A percentile compares a stretch with the other conserved stretches of the same genome.
Evolutionary conservation across 2,113 vertebrate genomes (phyloP).

Genomic region (Xyrauchen texanus): DNA sequence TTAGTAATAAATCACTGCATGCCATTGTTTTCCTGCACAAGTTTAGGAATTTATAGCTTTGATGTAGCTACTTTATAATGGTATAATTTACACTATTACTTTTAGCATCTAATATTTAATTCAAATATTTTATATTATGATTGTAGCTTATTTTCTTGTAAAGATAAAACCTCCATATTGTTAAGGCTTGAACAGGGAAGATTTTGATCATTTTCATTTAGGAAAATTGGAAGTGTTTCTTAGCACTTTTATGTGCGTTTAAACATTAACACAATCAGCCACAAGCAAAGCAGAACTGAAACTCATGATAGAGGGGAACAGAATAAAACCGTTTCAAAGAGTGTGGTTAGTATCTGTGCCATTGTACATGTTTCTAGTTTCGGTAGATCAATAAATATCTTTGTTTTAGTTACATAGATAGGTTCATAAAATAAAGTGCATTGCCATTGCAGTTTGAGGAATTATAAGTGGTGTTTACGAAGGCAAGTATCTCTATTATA

Average conservation of each 20-base stretch:
- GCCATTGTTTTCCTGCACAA: too few species aligned
- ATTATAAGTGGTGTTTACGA: too few species aligned
- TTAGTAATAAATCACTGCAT: too few species aligned
- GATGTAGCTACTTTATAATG: too few species aligned
- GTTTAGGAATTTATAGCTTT: too few species aligned
- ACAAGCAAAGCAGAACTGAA: conserved; percentile 42
- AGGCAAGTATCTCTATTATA: too few species aligned
- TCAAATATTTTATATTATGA: too few species aligned
- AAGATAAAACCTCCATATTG: too few species aligned
- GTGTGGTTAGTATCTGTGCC: not conserved
- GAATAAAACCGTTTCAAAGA: not conserved
- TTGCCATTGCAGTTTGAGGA: not conserved
- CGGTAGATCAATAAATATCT: not conserved
- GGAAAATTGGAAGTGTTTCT: conserved; percentile 36
- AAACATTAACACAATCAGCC: not conserved
- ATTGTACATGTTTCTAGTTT: not conserved
- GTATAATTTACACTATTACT: too few species aligned
- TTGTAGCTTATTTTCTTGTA: too few species aligned
- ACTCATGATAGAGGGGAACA: conserved; percentile 8
- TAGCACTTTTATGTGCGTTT: not conserved
- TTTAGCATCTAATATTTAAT: too few species aligned
- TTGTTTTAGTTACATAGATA: not conserved
- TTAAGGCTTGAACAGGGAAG: too few species aligned
- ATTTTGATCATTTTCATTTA: conserved; percentile 3
- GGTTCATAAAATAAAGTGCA: not conserved